A percentile compares a stretch with the other conserved stretches of the same genome.
Conservation (phyloP, 1,140 invertebrate species). For the Hycleus cichorii region DNA sequence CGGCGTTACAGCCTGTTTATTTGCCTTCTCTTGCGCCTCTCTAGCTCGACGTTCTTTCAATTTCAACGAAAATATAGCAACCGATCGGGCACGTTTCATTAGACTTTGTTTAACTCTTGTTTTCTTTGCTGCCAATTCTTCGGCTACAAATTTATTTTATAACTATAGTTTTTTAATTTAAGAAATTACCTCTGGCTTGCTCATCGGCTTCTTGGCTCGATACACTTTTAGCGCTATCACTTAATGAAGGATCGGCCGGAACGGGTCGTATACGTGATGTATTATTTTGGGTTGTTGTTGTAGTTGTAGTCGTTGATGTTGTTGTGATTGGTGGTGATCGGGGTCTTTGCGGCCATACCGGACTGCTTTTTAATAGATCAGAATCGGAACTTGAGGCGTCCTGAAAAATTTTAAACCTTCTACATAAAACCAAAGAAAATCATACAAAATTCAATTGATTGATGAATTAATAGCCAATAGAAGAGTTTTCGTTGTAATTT, state of each 20-base stretch:
- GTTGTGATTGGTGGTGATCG: conserved; percentile 24
- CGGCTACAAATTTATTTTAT: conserved; percentile 25
- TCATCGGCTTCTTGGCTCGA: conserved; percentile 49
- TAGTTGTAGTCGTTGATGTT: conserved; percentile 25
- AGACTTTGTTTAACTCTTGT: conserved; percentile 63
- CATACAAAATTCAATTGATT: background rate
- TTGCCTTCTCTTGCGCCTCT: conserved; percentile 58
- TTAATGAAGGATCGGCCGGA: conserved; percentile 38
- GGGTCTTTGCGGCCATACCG: conserved; percentile 37
- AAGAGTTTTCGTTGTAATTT: too few relatives aligned
- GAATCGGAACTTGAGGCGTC: conserved; percentile 52
- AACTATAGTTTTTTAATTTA: background rate
- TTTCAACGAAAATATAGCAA: conserved; percentile 74
- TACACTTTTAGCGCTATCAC: conserved; percentile 47
- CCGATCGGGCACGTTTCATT: conserved; percentile 71
- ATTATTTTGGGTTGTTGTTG: conserved; percentile 16
- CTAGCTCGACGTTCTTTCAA: conserved; percentile 65
- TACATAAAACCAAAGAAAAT: too few relatives aligned
- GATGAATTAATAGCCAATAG: background rate
- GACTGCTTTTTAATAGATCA: conserved; percentile 47
- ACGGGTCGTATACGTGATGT: conserved; percentile 11
- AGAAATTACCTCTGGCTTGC: conserved; percentile 27
- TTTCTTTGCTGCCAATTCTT: conserved; percentile 57
- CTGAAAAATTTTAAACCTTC: conserved; percentile 19
- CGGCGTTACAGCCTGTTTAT: conserved; percentile 39